These are phyloP conservation scores for Pseudocheirus occidentalis DNA, from an alignment of 2,797 vertebrate species.

Conservation along the genomic window DNA sequence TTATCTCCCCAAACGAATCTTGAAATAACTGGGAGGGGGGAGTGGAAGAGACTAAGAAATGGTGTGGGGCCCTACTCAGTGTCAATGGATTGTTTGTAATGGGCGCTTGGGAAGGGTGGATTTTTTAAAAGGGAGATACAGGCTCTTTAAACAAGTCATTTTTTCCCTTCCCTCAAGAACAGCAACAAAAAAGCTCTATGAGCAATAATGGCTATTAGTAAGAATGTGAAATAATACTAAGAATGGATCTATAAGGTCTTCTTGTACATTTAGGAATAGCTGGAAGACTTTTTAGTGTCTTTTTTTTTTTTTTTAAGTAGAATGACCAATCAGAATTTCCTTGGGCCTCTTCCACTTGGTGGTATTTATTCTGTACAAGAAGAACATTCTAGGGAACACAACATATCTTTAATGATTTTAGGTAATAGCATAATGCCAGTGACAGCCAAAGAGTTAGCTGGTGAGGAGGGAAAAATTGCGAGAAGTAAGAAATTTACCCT, in stretches of 20 bases:
- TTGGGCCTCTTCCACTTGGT: background rate
- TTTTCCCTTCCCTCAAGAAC: slow-evolving; percentile 37
- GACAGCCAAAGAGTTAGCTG: slow-evolving; percentile 1
- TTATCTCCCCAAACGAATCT: slow-evolving; percentile 65
- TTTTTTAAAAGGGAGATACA: slow-evolving; percentile 14
- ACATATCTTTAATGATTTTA: slow-evolving; percentile 24
- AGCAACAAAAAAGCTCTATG: background rate
- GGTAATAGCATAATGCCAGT: slow-evolving; percentile 14
- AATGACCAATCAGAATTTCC: background rate
- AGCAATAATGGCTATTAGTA: slow-evolving; percentile 19
- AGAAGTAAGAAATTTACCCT: background rate
- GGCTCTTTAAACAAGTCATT: slow-evolving; percentile 57
- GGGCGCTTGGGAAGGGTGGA: background rate
- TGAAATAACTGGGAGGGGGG: slow-evolving; percentile 63
- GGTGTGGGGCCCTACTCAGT: background rate
- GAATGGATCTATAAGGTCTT: slow-evolving; percentile 30
- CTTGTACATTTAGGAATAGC: background rate
- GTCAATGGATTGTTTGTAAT: background rate
- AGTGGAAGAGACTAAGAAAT: slow-evolving; percentile 41
- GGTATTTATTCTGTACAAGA: background rate
- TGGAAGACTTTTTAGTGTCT: background rate
- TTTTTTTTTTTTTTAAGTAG: background rate
- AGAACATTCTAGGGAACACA: background rate
- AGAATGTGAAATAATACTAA: slow-evolving; percentile 42
- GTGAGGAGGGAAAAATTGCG: slow-evolving; percentile 23